These are phyloP conservation scores for Calameuta filiformis DNA, from an alignment of 2,888 invertebrate species.

Conservation along the genomic window DNA sequence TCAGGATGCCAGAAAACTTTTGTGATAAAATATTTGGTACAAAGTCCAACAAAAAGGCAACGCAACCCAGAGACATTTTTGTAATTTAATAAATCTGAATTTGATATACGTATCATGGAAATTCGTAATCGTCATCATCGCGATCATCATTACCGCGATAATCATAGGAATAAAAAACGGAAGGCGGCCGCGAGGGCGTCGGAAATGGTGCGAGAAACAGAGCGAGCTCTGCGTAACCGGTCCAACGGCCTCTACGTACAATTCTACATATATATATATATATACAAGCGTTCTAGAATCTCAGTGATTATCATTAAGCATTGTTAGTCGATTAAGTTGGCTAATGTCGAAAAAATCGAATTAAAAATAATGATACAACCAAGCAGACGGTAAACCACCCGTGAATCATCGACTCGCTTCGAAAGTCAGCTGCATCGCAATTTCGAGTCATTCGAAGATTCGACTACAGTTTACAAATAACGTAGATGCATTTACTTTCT, in stretches of 20 bases:
- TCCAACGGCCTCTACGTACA: slow-evolving; percentile 16
- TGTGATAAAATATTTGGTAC: background rate
- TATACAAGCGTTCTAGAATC: slow-evolving; percentile 2
- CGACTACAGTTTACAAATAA: background rate
- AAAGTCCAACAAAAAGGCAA: background rate
- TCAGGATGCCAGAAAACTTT: background rate
- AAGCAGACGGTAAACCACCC: background rate
- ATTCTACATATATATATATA: background rate
- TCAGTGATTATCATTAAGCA: slow-evolving; percentile 17
- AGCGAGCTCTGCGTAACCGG: slow-evolving; percentile 23
- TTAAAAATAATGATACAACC: slow-evolving; percentile 4
- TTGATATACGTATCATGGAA: background rate
- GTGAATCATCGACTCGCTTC: slow-evolving; percentile 4
- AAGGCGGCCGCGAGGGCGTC: slow-evolving; percentile 22
- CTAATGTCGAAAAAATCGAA: background rate
- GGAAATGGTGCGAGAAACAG: slow-evolving; percentile 27
- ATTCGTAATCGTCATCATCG: background rate
- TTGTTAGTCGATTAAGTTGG: slow-evolving; percentile 6
- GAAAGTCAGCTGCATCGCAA: background rate
- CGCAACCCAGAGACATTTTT: background rate
- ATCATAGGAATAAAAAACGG: slow-evolving; percentile 18
- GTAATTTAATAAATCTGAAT: background rate
- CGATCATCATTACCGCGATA: background rate
- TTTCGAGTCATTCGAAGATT: background rate
- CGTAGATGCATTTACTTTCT: background rate